Conservation (phyloP, 2,797 vertebrate species). For the Aotus griseimembra region DNA sequence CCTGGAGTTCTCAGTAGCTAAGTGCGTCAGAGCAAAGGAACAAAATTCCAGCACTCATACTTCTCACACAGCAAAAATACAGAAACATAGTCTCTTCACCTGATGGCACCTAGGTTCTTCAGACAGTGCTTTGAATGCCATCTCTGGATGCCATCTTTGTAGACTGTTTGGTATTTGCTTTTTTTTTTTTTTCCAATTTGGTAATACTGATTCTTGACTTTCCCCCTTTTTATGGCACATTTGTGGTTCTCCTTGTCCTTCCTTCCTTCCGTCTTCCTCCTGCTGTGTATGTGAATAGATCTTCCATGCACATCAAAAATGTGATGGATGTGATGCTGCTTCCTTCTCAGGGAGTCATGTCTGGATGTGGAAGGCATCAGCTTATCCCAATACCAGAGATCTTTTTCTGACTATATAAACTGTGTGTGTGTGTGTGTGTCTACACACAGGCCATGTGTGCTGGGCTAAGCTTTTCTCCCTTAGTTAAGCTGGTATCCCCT, state of each 20-base stretch:
- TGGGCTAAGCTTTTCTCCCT: neutral
- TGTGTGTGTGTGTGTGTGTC: no score
- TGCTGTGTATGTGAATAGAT: neutral
- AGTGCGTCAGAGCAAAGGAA: neutral
- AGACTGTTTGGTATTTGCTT: neutral
- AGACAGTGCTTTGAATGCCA: accelerated
- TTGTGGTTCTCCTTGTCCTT: neutral
- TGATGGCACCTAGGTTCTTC: accelerated
- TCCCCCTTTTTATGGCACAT: neutral
- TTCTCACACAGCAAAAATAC: no score
- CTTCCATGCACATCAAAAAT: accelerated
- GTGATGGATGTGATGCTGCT: accelerated
- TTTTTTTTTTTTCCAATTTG: no score
- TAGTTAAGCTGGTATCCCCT: neutral
- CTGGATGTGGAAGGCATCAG: neutral
- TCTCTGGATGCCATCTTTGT: neutral
- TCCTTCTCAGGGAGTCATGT: neutral
- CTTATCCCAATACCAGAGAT: neutral
- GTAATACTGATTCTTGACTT: no score
- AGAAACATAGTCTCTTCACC: neutral
- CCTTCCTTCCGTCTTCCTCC: neutral
- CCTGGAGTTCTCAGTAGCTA: neutral
- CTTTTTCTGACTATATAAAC: neutral
- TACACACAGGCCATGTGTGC: neutral
- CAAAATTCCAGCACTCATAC: accelerated